A percentile compares a stretch with the other conserved stretches of the same genome.
These are phyloP conservation scores for Bombylius major DNA, from an alignment of 2,888 invertebrate genomes.

Conservation along the genomic window DNA sequence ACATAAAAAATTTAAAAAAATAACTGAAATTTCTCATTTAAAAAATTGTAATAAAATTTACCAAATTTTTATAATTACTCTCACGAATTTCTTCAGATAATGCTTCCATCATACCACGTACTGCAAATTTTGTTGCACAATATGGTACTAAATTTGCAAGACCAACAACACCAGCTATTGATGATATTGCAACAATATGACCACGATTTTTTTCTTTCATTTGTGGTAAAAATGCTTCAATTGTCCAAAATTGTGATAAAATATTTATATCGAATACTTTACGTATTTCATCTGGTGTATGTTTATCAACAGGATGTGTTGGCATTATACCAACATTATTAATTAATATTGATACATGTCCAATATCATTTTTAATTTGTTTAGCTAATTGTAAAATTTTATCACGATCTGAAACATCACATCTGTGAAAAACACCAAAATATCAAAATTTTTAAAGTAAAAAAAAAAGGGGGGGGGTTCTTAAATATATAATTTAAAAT, in stretches of 20 bases:
- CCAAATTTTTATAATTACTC: slow-evolving; percentile 28
- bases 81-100: slow-evolving; percentile 62
- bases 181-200: slow-evolving; percentile 63
- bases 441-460: neutral
- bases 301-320: slow-evolving; percentile 53
- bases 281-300: slow-evolving; percentile 54
- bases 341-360: slow-evolving; percentile 62
- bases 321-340: slow-evolving; percentile 87
- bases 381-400: slow-evolving; percentile 51
- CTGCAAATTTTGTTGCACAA: slow-evolving; percentile 68
- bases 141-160: slow-evolving; percentile 67
- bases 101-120: slow-evolving; percentile 74
- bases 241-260: slow-evolving; percentile 61
- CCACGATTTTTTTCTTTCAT: slow-evolving; percentile 65
- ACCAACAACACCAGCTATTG: slow-evolving; percentile 63
- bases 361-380: slow-evolving; percentile 54
- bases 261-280: slow-evolving; percentile 63
- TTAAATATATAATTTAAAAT: neutral
- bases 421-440: slow-evolving; percentile 37
- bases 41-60: slow-evolving; percentile 9
- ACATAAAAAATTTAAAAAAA: neutral
- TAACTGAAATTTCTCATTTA: neutral
- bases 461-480: neutral
- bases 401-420: slow-evolving; percentile 62
- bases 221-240: slow-evolving; percentile 61